Evolutionary conservation across 2,888 invertebrate species (phyloP), one percentile per base, ranked within the genome.

Genomic region (Lomographa bimaculata): DNA sequence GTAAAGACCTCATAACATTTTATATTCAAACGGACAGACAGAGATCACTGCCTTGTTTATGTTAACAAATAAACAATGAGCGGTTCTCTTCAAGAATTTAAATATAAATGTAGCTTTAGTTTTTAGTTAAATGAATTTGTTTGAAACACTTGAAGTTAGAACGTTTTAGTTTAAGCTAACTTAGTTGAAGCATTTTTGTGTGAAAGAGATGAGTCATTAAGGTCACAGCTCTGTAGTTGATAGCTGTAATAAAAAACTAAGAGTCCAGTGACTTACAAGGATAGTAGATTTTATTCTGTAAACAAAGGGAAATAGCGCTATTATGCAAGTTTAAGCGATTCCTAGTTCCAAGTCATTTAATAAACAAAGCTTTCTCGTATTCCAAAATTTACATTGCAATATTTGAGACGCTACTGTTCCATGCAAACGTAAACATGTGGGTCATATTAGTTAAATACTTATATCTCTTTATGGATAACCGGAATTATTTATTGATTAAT

Each of bases 1-100:
- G 24, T 39, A 32, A 40, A 33, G 18, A 33, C 33, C 11, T 23
- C 33, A 40, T 23, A 40, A 23, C 33, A 23, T 23, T 33, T 40
- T 21, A 23, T 26, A 32, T 28, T 34, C 14, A 4, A 14, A 4
- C 14, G 4, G 7, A n/a, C 25, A 33, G 17, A 20, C 32, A 21
- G 42, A 37, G 27, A 29, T 39, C 11, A 26, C 17, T 29, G 16
- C 42, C 16, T 33, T 49, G 35, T 46, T 48, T 50, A 43, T 27
- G n/a, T 34, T 29, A 26, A 5, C 19, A 10, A 40, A 42, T 40
- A 48, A 45, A 45, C 41, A 39, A 16, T 12, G 18, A 27, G 27
- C 26, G n/a, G 20, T 37, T 27, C 18, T 23, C 21, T 9, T 1
- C 19, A 25, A 27, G 8, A 18, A 24, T 33, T 18, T 33, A 25